Evolutionary conservation across 2,113 vertebrate species (phyloP).

Genomic region (Muscicapa adusta): DNA sequence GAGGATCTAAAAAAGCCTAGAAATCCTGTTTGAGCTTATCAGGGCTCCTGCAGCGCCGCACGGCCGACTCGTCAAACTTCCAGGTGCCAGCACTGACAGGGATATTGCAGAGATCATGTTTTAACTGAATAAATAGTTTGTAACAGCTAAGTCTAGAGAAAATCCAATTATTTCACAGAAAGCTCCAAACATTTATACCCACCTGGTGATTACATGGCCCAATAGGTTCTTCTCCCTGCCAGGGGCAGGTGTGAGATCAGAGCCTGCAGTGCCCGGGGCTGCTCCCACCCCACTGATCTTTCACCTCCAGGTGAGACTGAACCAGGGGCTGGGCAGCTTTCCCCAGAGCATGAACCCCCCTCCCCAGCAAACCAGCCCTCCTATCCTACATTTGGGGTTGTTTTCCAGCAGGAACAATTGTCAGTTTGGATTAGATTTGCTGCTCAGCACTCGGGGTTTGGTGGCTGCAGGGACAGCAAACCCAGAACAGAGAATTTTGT

Average conservation of each 20-base stretch:
- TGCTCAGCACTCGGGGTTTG: no score
- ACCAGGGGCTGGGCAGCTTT: background rate
- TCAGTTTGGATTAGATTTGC: background rate
- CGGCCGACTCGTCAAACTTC: background rate
- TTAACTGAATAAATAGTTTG: background rate
- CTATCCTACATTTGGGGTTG: background rate
- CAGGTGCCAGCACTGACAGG: background rate
- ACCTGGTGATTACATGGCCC: constrained; percentile 62
- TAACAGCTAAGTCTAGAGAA: background rate
- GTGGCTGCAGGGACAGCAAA: background rate
- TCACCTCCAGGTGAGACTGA: background rate
- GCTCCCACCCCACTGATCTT: background rate
- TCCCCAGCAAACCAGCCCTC: background rate
- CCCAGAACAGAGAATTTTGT: background rate
- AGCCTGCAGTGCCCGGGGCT: background rate
- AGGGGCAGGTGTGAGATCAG: background rate
- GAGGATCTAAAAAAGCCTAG: background rate
- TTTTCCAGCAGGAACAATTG: background rate
- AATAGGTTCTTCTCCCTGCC: constrained; percentile 39
- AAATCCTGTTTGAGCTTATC: background rate
- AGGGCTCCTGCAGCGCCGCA: background rate
- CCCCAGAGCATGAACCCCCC: background rate
- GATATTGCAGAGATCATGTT: background rate
- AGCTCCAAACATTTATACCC: constrained; percentile 60
- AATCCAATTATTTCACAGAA: constrained; percentile 18